Evolutionary conservation across 2,113 vertebrate genomes (phyloP).

Genomic region (Carassius auratus): DNA sequence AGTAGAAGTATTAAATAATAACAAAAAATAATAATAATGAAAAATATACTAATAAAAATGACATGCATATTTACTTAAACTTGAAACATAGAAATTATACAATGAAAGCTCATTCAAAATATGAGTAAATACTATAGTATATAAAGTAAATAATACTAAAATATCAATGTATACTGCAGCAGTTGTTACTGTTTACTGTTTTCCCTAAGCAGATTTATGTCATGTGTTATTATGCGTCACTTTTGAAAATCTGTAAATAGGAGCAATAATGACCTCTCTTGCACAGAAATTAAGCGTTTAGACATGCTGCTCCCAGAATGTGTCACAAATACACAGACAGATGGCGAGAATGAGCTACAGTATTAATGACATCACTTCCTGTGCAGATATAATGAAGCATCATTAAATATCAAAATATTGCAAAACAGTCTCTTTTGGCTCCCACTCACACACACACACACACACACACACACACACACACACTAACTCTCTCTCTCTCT

Average conservation of each 20-base stretch:
- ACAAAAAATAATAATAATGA: no score
- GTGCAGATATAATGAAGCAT: slow-evolving; percentile 6
- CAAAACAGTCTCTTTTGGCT: background rate
- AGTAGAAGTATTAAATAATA: no score
- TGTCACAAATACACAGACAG: slow-evolving; percentile 33
- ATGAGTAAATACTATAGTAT: no score
- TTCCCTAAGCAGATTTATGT: slow-evolving; percentile 51
- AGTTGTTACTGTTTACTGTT: slow-evolving; percentile 48
- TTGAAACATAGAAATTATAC: no score
- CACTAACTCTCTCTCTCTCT: slow-evolving; percentile 57
- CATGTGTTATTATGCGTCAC: slow-evolving; percentile 45
- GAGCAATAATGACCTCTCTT: slow-evolving; percentile 30
- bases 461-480: background rate
- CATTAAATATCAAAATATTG: slow-evolving; percentile 24
- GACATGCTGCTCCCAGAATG: slow-evolving; percentile 38
- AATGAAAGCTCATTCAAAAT: no score
- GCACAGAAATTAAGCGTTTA: slow-evolving; percentile 24
- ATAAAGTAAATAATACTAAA: background rate
- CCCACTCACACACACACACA: background rate
- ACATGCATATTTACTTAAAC: no score
- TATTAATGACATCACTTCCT: slow-evolving; percentile 37
- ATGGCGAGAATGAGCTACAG: slow-evolving; percentile 11
- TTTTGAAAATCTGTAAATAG: slow-evolving; percentile 8
- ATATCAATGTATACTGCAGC: no score
- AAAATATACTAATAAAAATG: no score